phyloP scores from a whole-genome alignment of 2,797 vertebrate genomes.

The Heteromormyrus szaboi region DNA sequence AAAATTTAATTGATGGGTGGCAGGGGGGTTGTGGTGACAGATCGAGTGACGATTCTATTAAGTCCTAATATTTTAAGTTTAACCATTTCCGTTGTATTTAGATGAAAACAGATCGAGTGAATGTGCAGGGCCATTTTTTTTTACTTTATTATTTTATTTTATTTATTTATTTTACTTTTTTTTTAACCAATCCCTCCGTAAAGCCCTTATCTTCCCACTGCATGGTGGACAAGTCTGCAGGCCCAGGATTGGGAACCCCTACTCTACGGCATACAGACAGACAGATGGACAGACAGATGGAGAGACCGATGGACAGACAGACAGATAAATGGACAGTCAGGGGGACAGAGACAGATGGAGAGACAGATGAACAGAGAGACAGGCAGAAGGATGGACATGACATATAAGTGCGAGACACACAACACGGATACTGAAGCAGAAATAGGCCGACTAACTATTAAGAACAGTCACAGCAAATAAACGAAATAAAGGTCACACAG shows the following conservation, averaged over 20 bases:
- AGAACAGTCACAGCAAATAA: not conserved
- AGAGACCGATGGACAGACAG: not conserved
- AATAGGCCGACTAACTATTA: not conserved
- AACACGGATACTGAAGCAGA: not conserved
- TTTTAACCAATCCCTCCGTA: not conserved
- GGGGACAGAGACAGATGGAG: not conserved
- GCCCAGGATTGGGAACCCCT: not conserved
- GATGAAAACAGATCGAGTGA: not conserved
- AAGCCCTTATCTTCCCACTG: not conserved
- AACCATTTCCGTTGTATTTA: not conserved
- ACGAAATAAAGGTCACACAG: not conserved
- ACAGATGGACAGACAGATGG: not conserved
- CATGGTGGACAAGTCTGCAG: not conserved
- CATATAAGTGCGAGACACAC: no score
- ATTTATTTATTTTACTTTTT: not conserved
- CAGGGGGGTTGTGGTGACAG: not conserved
- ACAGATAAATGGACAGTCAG: not conserved
- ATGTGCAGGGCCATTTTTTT: not conserved
- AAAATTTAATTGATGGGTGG: not conserved
- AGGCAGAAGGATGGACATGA: not conserved
- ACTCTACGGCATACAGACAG: not conserved
- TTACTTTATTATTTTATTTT: no score
- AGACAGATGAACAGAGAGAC: not conserved
- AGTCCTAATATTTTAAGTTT: not conserved
- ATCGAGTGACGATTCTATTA: not conserved